phyloP scores from a whole-genome alignment of 2,888 invertebrate genomes.

The Rotaria magnacalcarata region DNA sequence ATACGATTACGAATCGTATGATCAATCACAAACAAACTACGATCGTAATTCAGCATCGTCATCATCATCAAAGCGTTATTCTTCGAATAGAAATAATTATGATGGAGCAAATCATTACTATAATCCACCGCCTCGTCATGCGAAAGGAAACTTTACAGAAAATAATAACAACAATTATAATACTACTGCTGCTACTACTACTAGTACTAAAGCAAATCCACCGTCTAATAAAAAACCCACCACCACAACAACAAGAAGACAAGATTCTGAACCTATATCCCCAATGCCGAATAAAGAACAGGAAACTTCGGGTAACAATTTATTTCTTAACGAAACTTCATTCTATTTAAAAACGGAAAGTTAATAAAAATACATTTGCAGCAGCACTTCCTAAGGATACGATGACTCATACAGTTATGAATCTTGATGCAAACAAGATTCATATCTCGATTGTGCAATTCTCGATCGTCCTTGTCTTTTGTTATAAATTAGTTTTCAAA shows the following conservation, averaged over 20 bases:
- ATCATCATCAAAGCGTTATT: slow-evolving; percentile 15
- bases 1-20: not conserved
- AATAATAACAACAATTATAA: not conserved
- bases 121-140: not conserved
- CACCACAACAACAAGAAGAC: not conserved
- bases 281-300: not conserved
- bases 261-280: not conserved
- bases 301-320: not conserved
- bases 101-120: not conserved
- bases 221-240: not conserved
- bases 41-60: not conserved
- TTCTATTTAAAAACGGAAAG: too few relatives aligned
- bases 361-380: too few relatives aligned
- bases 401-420: too few relatives aligned
- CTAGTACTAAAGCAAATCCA: not conserved
- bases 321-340: not conserved
- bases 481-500: too few relatives aligned
- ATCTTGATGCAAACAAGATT: too few relatives aligned
- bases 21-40: slow-evolving; percentile 7
- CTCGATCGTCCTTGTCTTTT: too few relatives aligned
- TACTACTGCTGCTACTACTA: not conserved
- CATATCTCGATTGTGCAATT: too few relatives aligned
- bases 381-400: too few relatives aligned
- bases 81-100: not conserved
- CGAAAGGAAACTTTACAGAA: not conserved